Evolutionary conservation across 1,140 invertebrate genomes (phyloP), one percentile per base, ranked within the genome.

Genomic region (Varroa destructor): DNA sequence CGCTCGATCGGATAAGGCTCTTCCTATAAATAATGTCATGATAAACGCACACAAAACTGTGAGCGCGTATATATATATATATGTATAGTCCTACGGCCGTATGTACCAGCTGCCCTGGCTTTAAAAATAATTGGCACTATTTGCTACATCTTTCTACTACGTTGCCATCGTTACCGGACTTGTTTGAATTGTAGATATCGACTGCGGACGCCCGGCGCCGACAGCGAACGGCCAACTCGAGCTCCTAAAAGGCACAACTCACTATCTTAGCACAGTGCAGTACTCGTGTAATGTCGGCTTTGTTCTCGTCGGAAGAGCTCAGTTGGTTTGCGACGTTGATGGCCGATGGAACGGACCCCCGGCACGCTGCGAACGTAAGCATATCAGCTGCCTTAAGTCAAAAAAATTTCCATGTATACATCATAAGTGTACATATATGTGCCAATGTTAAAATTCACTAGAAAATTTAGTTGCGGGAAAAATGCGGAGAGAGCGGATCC

Each of bases 271-370:
- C 72, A 85, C 88, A 76, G 90, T 93, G 4, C 83, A 89, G 70
- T 95, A 95, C 76, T 81, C 82, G 10, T 95, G 91, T 76, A 84
- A 88, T 12, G 84, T 88, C 74, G 91, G 90, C 3, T 90, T 87
- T 79, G 87, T 89, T 78, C 87, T 93, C 84, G 86, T 88, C 51
- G 86, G 86, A 74, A 83, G 90, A 43, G 86, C 88, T 0, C 83
- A 88, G 74, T 81, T 95, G 1, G 88, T 88, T 4, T 95, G 91
- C 77, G 91, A 94, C 79, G 88, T 93, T 75, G 91, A 94, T 77
- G 89, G 91, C 77, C 84, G 89, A 71, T 95, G 91, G 91, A 92
- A 94, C 77, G 91, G 91, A 70, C 91, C 91, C 43, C 91, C 91
- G 72, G 91, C 91, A 4, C 81, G 87, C 75, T 93, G 90, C 78